Conservation (phyloP, 2,888 invertebrate species). For the Drosophila merina region DNA sequence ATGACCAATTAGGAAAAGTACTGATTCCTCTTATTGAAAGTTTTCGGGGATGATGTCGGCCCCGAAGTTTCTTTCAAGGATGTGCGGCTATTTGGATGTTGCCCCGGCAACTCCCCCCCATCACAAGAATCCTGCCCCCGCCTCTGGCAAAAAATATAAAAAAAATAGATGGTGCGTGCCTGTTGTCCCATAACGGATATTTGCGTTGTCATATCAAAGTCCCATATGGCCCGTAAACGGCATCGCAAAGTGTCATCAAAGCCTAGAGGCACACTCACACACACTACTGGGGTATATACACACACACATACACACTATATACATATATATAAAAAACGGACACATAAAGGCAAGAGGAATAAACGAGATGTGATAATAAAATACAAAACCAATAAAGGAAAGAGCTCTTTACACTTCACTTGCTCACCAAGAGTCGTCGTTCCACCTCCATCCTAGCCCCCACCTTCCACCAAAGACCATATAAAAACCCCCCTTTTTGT, state of each 20-base stretch:
- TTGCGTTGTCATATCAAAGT: conserved; percentile 83
- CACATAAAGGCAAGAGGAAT: conserved; percentile 56
- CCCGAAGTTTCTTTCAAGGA: not conserved
- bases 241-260: conserved; percentile 75
- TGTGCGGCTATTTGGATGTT: conserved; percentile 27
- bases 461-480: conserved; percentile 17
- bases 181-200: conserved; percentile 75
- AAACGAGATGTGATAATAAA: conserved; percentile 81
- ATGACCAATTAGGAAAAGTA: conserved; percentile 17
- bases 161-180: conserved; percentile 63
- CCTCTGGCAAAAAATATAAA: not conserved
- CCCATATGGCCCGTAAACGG: conserved; percentile 83
- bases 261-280: conserved; percentile 67
- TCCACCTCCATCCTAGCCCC: conserved; percentile 27
- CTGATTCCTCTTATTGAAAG: not conserved
- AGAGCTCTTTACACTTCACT: conserved; percentile 83
- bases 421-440: conserved; percentile 78
- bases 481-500: conserved; percentile 43
- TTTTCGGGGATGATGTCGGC: conserved; percentile 5
- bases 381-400: conserved; percentile 83
- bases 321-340: conserved; percentile 14
- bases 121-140: not conserved
- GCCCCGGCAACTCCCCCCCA: conserved; percentile 25
- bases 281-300: conserved; percentile 27
- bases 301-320: conserved; percentile 16